These are phyloP conservation scores for roundworm (Caenorhabditis elegans) DNA, from an alignment of 1,140 invertebrate species.

Conservation along the genomic window DNA sequence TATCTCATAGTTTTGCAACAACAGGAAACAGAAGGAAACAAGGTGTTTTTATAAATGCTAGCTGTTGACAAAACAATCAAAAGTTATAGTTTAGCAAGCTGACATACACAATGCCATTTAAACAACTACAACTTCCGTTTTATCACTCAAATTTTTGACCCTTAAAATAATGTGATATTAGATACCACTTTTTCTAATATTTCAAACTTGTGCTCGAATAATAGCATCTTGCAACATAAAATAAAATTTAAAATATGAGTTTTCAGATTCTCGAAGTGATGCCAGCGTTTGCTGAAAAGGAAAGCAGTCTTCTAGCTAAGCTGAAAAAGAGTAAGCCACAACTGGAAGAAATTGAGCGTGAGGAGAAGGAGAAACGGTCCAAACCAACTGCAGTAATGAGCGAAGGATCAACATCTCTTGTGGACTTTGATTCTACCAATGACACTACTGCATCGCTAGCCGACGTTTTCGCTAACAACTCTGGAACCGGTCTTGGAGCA, in stretches of 20 bases:
- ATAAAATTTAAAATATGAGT: background rate
- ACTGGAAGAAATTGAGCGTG: slow-evolving; percentile 64
- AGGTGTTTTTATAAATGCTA: background rate
- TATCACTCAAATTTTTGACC: too few relatives aligned
- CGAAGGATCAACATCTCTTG: slow-evolving; percentile 71
- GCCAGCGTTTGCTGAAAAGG: slow-evolving; percentile 98
- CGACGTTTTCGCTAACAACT: slow-evolving; percentile 84
- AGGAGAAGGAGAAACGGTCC: slow-evolving; percentile 61
- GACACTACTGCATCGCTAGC: slow-evolving; percentile 71
- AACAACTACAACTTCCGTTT: too few relatives aligned
- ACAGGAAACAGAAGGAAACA: background rate
- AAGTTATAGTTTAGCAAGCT: too few relatives aligned
- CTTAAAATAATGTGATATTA: too few relatives aligned
- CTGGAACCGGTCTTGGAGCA: slow-evolving; percentile 38
- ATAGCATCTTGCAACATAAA: too few relatives aligned
- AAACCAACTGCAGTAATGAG: slow-evolving; percentile 62
- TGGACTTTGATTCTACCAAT: slow-evolving; percentile 75
- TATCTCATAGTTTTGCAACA: too few relatives aligned
- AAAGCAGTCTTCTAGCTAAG: slow-evolving; percentile 90
- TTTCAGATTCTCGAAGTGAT: slow-evolving; percentile 92
- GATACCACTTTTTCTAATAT: too few relatives aligned
- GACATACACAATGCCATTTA: too few relatives aligned
- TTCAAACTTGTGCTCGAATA: too few relatives aligned
- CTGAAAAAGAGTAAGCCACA: slow-evolving; percentile 89
- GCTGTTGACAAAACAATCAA: too few relatives aligned